Evolutionary conservation across 1,140 invertebrate species (phyloP).

Genomic region (Acromyrmex charruanus): DNA sequence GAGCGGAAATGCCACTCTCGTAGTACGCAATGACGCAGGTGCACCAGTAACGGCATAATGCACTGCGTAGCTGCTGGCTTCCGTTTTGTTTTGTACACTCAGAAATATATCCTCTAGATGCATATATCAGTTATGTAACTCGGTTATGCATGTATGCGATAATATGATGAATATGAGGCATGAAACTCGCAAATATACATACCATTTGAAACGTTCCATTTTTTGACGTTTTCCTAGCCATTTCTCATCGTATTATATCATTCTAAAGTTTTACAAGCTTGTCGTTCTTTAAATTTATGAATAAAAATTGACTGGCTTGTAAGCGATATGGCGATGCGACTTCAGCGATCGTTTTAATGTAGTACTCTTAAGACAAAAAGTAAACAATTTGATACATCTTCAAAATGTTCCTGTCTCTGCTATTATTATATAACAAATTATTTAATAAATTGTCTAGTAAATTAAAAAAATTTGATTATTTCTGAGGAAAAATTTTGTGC

Average conservation of each 20-base stretch:
- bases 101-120: slow-evolving; percentile 29
- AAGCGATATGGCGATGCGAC: not conserved
- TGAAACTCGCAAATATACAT: slow-evolving; percentile 27
- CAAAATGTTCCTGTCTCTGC: not conserved
- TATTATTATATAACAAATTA: not conserved
- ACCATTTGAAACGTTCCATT: slow-evolving; percentile 19
- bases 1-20: slow-evolving; percentile 37
- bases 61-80: slow-evolving; percentile 41
- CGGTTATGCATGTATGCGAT: not conserved
- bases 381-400: too few relatives aligned
- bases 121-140: slow-evolving; percentile 10
- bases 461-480: not conserved
- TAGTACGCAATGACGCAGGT: slow-evolving; percentile 41
- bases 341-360: not conserved
- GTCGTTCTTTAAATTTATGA: slow-evolving; percentile 24
- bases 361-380: not conserved
- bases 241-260: slow-evolving; percentile 8
- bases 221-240: slow-evolving; percentile 30
- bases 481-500: not conserved
- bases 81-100: slow-evolving; percentile 51
- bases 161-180: slow-evolving; percentile 34
- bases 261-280: not conserved
- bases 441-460: not conserved
- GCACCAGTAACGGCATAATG: slow-evolving; percentile 46
- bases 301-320: not conserved